Evolutionary conservation across 2,797 vertebrate species (phyloP).

Genomic region (Dendrocincla fuliginosa): DNA sequence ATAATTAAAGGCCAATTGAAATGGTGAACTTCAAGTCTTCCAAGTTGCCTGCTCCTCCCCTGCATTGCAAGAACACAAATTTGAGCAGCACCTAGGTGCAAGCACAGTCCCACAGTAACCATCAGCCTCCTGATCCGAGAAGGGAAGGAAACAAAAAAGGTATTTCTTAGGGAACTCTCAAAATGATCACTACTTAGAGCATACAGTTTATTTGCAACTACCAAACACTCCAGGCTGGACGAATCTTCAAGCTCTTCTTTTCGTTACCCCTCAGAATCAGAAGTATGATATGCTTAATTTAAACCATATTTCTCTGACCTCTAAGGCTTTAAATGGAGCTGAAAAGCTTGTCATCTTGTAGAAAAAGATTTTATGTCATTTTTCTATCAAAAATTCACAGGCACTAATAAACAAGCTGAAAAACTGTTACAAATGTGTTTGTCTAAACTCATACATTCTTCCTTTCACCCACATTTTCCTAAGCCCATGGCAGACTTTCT

Average conservation of each 20-base stretch:
- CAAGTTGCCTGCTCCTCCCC: background rate
- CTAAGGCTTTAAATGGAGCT: slow-evolving; percentile 30
- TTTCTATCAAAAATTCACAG: slow-evolving; percentile 12
- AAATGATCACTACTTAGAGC: background rate
- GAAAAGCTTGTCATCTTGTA: background rate
- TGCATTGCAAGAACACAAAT: fast-evolving
- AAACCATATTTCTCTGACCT: slow-evolving; percentile 59
- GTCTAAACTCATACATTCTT: background rate
- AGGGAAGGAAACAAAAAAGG: background rate
- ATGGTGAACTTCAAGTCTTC: background rate
- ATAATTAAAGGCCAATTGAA: slow-evolving; percentile 9
- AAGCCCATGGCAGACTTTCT: background rate
- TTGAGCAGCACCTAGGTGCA: background rate
- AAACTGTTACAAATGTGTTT: background rate
- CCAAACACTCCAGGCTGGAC: slow-evolving; percentile 8
- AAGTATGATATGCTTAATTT: slow-evolving; percentile 64
- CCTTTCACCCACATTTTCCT: background rate
- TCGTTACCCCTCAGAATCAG: slow-evolving; percentile 39
- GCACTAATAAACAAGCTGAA: background rate
- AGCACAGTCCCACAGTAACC: background rate
- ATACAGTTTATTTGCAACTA: slow-evolving; percentile 6
- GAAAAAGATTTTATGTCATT: background rate
- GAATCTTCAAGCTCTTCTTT: slow-evolving; percentile 42
- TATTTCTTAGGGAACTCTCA: background rate
- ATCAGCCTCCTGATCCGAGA: background rate